Conservation (phyloP, 92 coral and sea anemone genomes). For the Porites divaricata region DNA sequence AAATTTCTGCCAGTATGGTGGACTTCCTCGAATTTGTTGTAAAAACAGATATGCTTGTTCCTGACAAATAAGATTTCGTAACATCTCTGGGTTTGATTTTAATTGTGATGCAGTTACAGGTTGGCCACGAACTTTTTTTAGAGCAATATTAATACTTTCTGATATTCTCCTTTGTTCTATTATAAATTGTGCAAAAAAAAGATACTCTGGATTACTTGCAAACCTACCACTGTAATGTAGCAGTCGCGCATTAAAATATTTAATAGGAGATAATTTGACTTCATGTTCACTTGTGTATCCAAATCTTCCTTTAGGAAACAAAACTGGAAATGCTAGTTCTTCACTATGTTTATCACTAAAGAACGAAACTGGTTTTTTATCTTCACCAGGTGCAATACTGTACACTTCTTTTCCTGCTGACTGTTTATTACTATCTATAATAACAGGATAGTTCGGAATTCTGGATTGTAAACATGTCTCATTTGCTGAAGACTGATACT, state of each 20-base stretch:
- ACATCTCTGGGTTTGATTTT: conserved; percentile 48
- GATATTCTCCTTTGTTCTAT: conserved; percentile 60
- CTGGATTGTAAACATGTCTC: conserved; percentile 5
- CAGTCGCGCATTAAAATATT: conserved; percentile 59
- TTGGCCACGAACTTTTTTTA: conserved; percentile 63
- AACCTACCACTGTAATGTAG: conserved; percentile 59
- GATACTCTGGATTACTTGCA: conserved; percentile 69
- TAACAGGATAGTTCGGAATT: background rate
- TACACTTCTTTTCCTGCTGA: conserved; percentile 58
- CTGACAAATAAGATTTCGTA: conserved; percentile 45
- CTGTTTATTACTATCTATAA: background rate
- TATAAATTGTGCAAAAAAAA: conserved; percentile 68
- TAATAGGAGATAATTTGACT: conserved; percentile 42
- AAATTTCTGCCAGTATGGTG: conserved; percentile 53
- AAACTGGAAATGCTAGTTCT: conserved; percentile 72
- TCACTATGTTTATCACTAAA: conserved; percentile 71
- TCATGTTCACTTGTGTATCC: conserved; percentile 53
- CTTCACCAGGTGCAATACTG: conserved; percentile 53
- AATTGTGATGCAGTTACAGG: conserved; percentile 57
- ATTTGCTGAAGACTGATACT: background rate
- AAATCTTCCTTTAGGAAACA: conserved; percentile 70
- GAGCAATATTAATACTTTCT: conserved; percentile 57
- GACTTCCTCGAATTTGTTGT: conserved; percentile 61
- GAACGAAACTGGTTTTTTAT: conserved; percentile 66
- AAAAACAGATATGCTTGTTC: conserved; percentile 64